Conservation (phyloP, 2,113 vertebrate species). For the Rhinopithecus roxellana region DNA sequence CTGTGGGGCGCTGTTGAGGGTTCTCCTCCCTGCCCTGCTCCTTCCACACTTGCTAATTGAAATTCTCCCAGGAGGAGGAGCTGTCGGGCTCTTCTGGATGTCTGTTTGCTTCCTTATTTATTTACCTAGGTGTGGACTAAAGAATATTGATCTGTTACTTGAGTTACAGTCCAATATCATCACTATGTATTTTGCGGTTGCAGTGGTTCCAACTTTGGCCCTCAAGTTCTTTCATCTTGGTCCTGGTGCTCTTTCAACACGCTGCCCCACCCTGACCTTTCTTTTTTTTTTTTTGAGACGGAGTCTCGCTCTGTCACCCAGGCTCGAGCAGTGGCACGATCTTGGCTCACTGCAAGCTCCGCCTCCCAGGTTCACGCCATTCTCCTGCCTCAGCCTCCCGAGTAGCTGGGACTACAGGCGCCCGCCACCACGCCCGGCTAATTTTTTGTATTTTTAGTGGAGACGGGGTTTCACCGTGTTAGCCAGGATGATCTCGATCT, state of each 20-base stretch:
- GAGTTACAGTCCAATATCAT: not conserved
- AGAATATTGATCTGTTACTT: not conserved
- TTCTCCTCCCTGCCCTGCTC: rapidly evolving
- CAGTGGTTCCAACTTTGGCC: not conserved
- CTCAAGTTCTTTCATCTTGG: rapidly evolving
- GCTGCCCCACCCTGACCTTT: rapidly evolving
- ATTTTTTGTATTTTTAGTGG: too few relatives aligned
- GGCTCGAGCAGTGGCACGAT: too few relatives aligned
- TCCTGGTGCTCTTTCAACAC: rapidly evolving
- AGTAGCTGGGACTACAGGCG: too few relatives aligned
- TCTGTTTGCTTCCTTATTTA: not conserved
- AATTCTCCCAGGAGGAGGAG: not conserved
- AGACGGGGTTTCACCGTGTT: too few relatives aligned
- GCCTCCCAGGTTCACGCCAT: too few relatives aligned
- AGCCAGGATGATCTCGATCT: too few relatives aligned
- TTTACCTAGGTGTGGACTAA: not conserved
- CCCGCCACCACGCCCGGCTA: rapidly evolving
- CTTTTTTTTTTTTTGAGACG: too few relatives aligned
- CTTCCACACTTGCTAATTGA: not conserved
- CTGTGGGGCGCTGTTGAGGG: rapidly evolving
- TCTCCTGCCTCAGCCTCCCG: too few relatives aligned
- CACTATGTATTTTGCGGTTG: not conserved
- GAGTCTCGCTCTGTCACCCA: too few relatives aligned
- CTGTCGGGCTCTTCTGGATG: not conserved
- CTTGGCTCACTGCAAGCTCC: too few relatives aligned